Evolutionary conservation across 2,113 vertebrate species (phyloP), one percentile per base, ranked within the genome.

Genomic region (Copsychus sechellarum): DNA sequence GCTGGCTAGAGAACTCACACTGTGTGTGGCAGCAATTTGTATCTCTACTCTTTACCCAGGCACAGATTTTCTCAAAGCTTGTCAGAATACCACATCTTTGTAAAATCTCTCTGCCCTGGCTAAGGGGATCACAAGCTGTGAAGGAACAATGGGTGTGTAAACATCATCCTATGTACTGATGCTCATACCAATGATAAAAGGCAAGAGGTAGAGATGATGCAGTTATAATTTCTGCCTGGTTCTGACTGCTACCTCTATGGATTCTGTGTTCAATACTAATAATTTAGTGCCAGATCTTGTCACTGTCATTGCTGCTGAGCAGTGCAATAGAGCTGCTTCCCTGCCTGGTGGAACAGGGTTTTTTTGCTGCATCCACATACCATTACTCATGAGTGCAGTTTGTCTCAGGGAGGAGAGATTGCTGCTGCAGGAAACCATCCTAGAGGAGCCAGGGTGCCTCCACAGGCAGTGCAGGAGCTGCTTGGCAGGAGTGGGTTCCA

Each of bases 391-490:
- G 1, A 48, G 5, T 2, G 3, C 70, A 71, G 47, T 26, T 51
- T 51, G 29, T 76, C 70, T 58, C 1, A 2, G 61, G 24, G 23
- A 74, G 51, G 53, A 93, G 22, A 24, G 74, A 76, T 26, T 67
- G 43, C 43, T 71, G 40, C 56, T 31, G 43, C 0, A 0, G 45
- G 51, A 64, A 84, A 16, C 2, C 23, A 23, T 38, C 56, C 29
- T 74, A 1, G 40, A 60, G 43, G 11, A 85, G 57, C 28, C 1
- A 3, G 58, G 38, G 8, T 38, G 45, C 26, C 69, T 71, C 42
- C 8, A 28, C 2, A 1, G 2, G 7, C n/a, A 26, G 31, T 0
- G 3, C 33, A 26, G 62, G 71, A 72, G 20, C 14, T 7, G 18
- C 66, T 16, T 2, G 3, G 38, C 1, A 1, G 29, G 28, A 80